Evolutionary conservation across 1,140 invertebrate species (phyloP).

Genomic region (Macrotrachela quadricornifera): DNA sequence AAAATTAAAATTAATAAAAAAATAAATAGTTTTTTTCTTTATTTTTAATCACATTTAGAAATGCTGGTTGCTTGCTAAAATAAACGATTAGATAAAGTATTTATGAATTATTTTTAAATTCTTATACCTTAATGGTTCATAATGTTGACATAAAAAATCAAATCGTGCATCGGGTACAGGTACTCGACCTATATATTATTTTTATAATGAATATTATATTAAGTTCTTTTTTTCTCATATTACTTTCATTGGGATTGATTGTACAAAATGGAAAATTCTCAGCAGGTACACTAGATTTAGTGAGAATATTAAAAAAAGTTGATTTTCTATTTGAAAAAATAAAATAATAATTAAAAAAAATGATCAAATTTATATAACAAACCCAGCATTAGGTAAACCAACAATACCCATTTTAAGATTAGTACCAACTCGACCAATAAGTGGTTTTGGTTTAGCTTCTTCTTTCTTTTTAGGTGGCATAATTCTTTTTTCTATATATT

Average conservation of each 20-base stretch:
- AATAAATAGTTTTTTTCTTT: no score
- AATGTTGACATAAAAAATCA: constrained; percentile 74
- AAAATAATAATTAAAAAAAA: no score
- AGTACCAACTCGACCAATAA: constrained; percentile 90
- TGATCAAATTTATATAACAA: no score
- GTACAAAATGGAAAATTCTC: constrained; percentile 99
- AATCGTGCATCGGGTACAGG: constrained; percentile 86
- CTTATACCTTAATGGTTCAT: constrained; percentile 48
- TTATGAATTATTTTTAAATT: no score
- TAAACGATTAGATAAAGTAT: no score
- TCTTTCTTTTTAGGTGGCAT: constrained; percentile 1
- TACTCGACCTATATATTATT: constrained; percentile 46
- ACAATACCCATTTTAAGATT: constrained; percentile 91
- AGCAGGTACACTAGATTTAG: constrained; percentile 77
- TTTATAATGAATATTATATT: no score
- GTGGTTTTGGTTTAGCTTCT: constrained; percentile 10
- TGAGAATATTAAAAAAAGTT: constrained; percentile 97
- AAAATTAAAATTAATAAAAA: no score
- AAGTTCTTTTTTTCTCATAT: no score
- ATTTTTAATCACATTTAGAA: constrained; percentile 46
- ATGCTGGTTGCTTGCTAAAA: constrained; percentile 73
- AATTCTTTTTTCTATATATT: no score
- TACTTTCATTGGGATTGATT: constrained; percentile 89
- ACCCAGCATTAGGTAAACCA: constrained; percentile 76
- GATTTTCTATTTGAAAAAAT: constrained; percentile 46